Conservation (phyloP, 2,113 vertebrate species). For the Engraulis encrasicolus region DNA sequence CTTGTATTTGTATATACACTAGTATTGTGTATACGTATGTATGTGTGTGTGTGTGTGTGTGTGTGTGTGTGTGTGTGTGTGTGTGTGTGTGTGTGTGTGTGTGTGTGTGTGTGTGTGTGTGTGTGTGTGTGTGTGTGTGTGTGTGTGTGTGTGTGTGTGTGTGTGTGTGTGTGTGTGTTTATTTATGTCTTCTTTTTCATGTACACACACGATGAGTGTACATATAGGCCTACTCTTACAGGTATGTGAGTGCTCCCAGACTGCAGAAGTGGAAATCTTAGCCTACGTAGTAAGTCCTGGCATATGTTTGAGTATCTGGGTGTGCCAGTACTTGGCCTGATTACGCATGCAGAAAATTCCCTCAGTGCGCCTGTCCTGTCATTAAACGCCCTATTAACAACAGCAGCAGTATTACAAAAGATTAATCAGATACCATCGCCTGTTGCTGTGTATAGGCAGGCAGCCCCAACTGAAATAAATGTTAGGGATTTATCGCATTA, state of each 20-base stretch:
- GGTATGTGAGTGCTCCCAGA: too few species aligned
- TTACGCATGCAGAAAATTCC: slow-evolving; percentile 11
- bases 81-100: background rate
- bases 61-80: slow-evolving; percentile 19
- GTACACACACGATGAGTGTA: too few species aligned
- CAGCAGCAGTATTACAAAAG: background rate
- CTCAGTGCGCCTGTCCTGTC: background rate
- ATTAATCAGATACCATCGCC: slow-evolving; percentile 12
- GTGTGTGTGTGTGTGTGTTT: too few species aligned
- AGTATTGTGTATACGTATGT: background rate
- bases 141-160: too few species aligned
- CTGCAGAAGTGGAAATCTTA: too few species aligned
- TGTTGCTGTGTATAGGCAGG: too few species aligned
- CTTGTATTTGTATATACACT: background rate
- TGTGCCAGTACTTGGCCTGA: background rate
- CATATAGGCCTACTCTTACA: too few species aligned
- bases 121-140: slow-evolving; percentile 23
- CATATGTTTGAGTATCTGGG: slow-evolving; percentile 6
- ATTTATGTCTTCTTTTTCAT: too few species aligned
- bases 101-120: slow-evolving; percentile 30
- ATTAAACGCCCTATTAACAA: background rate
- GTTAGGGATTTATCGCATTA: slow-evolving; percentile 14
- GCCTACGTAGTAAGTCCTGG: too few species aligned
- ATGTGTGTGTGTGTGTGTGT: background rate
- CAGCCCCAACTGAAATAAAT: background rate